Base-by-base conservation (phyloP, 2,888 invertebrate genomes). In the Oscheius sp. region DNA sequence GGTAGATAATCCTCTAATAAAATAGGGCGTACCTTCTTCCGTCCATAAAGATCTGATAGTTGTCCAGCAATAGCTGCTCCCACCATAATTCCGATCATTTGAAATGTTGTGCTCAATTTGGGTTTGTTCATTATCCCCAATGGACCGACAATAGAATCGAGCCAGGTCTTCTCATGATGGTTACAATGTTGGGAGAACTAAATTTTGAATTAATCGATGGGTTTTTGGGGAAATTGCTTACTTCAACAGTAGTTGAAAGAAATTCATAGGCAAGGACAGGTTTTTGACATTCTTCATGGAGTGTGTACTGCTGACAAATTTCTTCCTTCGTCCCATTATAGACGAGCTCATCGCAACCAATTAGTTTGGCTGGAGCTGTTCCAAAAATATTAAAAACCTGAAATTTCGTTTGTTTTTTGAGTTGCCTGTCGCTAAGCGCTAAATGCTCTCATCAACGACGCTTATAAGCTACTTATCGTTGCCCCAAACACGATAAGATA, bases 361-460 rank as follows among this genome's bases (percentile, higher is more conserved):
- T 43, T 21, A 83, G 43, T 18, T 58, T 49, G 0, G 83, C 80
- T 18, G 76, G 78, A 2, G 83, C 80, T 2, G 77, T 78, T 0
- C 79, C 83, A 52, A 79, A 83, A 59, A 83, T 79, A 55, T 83
- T 83, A 76, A 80, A 83, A 0, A 80, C 80, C 82, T 82, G 43
- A 23, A 56, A 43, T 27, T 29, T 1, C 16, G n/a, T n/a, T 25
- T 41, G 21, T 55, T 7, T 25, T 21, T 25, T 55, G 13, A 25
- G 1, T 35, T 6, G 9, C 35, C 35, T 6, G 35, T 21, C 21
- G 6, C 7, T 7, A 25, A 25, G 21, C 0, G 18, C 55, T 23
- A 25, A 55, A 55, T n/a, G 18, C 18, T n/a, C 49, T 49, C 21
- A 5, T 23, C 25, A 55, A 13, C 25, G 29, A 7, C 58, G 27